Evolutionary conservation across 2,888 invertebrate species (phyloP).

Genomic region (Pyrrhia umbra): DNA sequence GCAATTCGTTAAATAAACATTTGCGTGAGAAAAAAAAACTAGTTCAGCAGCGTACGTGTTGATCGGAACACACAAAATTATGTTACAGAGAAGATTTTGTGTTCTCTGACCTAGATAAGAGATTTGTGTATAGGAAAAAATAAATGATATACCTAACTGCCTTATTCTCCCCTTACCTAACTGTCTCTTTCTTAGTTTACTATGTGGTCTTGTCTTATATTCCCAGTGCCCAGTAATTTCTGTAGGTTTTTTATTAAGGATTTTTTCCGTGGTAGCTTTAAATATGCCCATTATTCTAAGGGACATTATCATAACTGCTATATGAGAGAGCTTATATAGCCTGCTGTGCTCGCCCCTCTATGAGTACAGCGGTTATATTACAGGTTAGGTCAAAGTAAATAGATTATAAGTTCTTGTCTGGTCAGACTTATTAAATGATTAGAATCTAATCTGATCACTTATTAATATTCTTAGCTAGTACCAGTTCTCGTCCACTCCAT

Average conservation of each 20-base stretch:
- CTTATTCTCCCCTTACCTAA: too few relatives aligned
- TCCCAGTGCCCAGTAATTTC: too few relatives aligned
- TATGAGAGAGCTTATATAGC: too few relatives aligned
- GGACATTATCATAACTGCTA: too few relatives aligned
- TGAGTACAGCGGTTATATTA: too few relatives aligned
- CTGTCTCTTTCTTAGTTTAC: too few relatives aligned
- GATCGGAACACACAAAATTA: constrained; percentile 23
- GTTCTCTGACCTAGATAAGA: constrained; percentile 21
- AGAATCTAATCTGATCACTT: constrained; percentile 39
- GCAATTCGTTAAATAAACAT: constrained; percentile 33
- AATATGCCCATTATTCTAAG: too few relatives aligned
- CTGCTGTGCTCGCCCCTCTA: too few relatives aligned
- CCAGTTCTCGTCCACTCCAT: constrained; percentile 23
- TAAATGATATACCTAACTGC: background rate
- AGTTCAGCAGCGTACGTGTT: constrained; percentile 39
- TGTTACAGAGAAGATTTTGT: constrained; percentile 29
- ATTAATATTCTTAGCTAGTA: constrained; percentile 41
- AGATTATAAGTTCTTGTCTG: constrained; percentile 26
- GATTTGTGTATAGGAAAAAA: constrained; percentile 13
- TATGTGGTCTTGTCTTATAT: too few relatives aligned
- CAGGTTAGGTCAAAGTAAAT: constrained; percentile 37
- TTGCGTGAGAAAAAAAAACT: constrained; percentile 16
- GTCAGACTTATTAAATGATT: constrained; percentile 54
- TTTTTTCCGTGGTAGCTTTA: too few relatives aligned
- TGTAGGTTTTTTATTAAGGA: too few relatives aligned